These are phyloP conservation scores for Aphis craccivora DNA, from an alignment of 1,140 invertebrate genomes.

Conservation along the genomic window DNA sequence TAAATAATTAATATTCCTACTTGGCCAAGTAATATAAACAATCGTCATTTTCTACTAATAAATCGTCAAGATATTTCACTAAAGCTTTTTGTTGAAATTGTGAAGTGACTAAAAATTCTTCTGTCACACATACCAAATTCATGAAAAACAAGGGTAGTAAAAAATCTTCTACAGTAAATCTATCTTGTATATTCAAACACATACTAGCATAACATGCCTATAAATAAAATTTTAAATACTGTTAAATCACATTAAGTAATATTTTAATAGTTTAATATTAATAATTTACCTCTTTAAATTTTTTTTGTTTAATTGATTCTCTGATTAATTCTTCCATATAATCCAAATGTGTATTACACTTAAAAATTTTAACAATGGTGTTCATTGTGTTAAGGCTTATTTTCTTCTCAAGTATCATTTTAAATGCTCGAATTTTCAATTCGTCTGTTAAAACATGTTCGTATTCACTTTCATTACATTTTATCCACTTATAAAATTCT, in stretches of 20 bases:
- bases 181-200: conserved; percentile 70
- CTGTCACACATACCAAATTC: conserved; percentile 73
- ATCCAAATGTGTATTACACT: conserved; percentile 69
- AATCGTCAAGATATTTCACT: conserved; percentile 71
- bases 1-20: background rate
- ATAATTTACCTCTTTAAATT: conserved; percentile 22
- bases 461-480: conserved; percentile 62
- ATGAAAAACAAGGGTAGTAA: conserved; percentile 77
- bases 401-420: conserved; percentile 67
- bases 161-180: conserved; percentile 72
- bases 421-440: conserved; percentile 70
- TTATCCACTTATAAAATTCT: conserved; percentile 68
- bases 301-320: conserved; percentile 19
- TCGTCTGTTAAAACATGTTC: conserved; percentile 66
- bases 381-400: conserved; percentile 68
- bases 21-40: conserved; percentile 18
- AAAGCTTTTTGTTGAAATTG: conserved; percentile 69
- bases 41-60: conserved; percentile 61
- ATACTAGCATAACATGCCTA: conserved; percentile 72
- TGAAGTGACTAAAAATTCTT: conserved; percentile 72
- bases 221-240: background rate
- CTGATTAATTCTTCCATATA: conserved; percentile 42
- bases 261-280: background rate
- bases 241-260: background rate
- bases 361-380: conserved; percentile 66